Conservation (phyloP, 1,140 invertebrate genomes). For the Macrotrachela quadricornifera region DNA sequence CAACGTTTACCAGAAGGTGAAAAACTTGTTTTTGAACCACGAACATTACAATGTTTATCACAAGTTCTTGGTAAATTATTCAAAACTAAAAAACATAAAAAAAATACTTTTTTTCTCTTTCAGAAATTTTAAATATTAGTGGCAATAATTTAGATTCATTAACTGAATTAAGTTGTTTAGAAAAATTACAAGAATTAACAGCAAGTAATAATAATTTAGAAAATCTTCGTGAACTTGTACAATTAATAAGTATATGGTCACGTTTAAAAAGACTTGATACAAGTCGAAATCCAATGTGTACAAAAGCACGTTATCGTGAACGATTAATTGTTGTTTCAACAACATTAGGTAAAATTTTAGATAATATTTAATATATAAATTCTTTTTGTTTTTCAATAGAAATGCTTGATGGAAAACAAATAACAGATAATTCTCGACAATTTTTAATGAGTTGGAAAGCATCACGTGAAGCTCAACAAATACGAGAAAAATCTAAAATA, state of each 20-base stretch:
- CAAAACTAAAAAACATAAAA: too few species aligned
- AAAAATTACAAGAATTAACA: constrained; percentile 17
- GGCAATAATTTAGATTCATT: constrained; percentile 26
- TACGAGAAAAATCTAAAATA: too few species aligned
- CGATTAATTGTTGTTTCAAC: constrained; percentile 25
- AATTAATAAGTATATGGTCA: constrained; percentile 17
- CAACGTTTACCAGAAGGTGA: constrained; percentile 26
- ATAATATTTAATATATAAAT: too few species aligned
- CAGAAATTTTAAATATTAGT: constrained; percentile 21
- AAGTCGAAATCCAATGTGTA: constrained; percentile 24
- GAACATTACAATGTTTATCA: constrained; percentile 21
- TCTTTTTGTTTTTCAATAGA: constrained; percentile 11
- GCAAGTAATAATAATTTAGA: constrained; percentile 22
- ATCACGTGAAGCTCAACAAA: constrained; percentile 15
- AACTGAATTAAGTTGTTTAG: constrained; percentile 17
- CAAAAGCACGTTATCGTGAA: constrained; percentile 26
- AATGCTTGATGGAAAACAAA: constrained; percentile 27
- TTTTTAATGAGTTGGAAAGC: constrained; percentile 28
- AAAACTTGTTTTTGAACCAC: constrained; percentile 29
- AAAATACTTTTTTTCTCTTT: too few species aligned
- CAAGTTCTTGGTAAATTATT: background rate
- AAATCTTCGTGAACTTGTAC: constrained; percentile 25
- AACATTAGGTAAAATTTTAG: background rate
- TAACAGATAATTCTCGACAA: constrained; percentile 21
- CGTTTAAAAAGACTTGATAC: constrained; percentile 19